Evolutionary conservation across 2,113 vertebrate species (phyloP).

Genomic region (Eulacestoma nigropectus): DNA sequence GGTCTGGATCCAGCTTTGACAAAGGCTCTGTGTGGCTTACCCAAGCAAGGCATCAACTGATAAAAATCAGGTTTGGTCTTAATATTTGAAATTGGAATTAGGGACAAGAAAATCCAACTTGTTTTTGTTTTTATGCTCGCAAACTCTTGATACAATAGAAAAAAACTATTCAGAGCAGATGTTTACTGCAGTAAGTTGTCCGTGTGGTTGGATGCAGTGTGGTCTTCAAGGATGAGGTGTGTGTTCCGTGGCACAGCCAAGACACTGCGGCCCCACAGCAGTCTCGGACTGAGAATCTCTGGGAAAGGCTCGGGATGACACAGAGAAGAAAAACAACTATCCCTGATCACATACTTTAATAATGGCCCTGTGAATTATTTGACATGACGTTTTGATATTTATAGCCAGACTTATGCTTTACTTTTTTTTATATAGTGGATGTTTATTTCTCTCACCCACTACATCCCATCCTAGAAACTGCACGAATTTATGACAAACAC

Average conservation of each 20-base stretch:
- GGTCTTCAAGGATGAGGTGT: not conserved
- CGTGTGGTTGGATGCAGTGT: accelerated
- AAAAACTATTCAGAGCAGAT: accelerated
- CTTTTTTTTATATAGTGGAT: not conserved
- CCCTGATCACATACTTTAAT: not conserved
- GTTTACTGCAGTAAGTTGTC: not conserved
- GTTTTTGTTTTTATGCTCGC: no score
- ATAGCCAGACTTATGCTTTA: not conserved
- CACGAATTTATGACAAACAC: not conserved
- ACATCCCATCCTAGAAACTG: not conserved
- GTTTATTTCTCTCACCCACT: not conserved
- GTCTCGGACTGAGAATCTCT: not conserved
- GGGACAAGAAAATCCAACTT: not conserved
- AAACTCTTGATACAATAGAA: not conserved
- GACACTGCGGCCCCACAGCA: accelerated
- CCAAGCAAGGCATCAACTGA: not conserved
- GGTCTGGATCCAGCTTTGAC: not conserved
- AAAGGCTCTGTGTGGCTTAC: not conserved
- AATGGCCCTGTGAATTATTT: not conserved
- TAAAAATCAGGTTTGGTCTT: not conserved
- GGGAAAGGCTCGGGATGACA: not conserved
- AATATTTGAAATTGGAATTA: not conserved
- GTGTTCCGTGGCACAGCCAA: not conserved
- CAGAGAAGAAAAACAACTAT: not conserved
- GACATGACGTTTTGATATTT: not conserved